These are phyloP conservation scores for Panulirus ornatus DNA, from an alignment of 1,140 invertebrate species.

Conservation along the genomic window DNA sequence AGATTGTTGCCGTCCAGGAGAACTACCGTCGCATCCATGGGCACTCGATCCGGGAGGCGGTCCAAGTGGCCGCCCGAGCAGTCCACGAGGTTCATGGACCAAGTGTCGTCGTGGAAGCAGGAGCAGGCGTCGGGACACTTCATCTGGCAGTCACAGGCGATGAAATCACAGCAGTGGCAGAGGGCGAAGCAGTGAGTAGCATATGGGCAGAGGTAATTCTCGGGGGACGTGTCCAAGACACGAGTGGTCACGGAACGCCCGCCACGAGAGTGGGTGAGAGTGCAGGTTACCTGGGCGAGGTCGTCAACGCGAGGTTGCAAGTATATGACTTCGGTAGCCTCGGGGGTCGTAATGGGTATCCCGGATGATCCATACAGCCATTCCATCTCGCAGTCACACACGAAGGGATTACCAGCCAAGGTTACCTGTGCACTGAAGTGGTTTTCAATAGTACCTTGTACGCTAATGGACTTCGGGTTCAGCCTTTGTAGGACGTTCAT, in stretches of 20 bases:
- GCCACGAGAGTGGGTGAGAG: conserved; percentile 77
- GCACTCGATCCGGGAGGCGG: conserved; percentile 88
- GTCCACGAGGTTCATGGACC: conserved; percentile 94
- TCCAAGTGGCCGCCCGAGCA: conserved; percentile 88
- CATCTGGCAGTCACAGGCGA: conserved; percentile 97
- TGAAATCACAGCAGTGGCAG: conserved; percentile 96
- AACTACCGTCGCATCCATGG: conserved; percentile 95
- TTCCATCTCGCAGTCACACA: conserved; percentile 92
- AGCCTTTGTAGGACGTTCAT: conserved; percentile 87
- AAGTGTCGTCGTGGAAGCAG: conserved; percentile 94
- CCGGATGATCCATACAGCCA: conserved; percentile 90
- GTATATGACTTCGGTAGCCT: conserved; percentile 83
- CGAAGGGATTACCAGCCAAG: conserved; percentile 92
- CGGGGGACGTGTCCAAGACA: conserved; percentile 85
- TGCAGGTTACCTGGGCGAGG: conserved; percentile 84
- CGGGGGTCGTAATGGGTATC: conserved; percentile 84
- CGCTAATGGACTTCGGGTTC: conserved; percentile 86
- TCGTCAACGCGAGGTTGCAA: conserved; percentile 90
- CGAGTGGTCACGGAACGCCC: conserved; percentile 77
- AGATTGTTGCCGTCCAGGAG: conserved; percentile 93
- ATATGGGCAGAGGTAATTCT: conserved; percentile 94
- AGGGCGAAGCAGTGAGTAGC: conserved; percentile 94
- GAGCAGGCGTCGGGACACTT: conserved; percentile 93
- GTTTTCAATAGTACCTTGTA: conserved; percentile 85
- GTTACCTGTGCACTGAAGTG: conserved; percentile 91